Base-by-base conservation (phyloP, 92 coral and sea anemone species). In the Palythoa caribaeorum region DNA sequence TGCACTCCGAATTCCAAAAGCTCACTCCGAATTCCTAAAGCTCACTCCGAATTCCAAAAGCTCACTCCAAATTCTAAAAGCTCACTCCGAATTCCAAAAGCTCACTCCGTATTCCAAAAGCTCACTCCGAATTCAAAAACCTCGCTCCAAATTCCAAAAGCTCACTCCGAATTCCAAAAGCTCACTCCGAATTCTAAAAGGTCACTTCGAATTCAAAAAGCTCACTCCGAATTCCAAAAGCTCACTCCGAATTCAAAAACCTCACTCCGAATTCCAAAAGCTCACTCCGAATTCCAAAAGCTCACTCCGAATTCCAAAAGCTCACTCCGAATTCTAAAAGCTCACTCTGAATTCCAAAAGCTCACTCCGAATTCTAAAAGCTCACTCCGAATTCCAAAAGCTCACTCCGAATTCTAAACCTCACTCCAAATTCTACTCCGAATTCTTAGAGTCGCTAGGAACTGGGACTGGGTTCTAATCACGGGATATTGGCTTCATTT, bases 401-500 rank as follows among this genome's bases (percentile, higher is more conserved):
- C 6, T 2, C 47, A 40, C 47, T 40, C 47, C 47, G 47, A 40
- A 40, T 40, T 40, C 47, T 1, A 40, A 40, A 40, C 1, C 47
- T 40, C 47, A 40, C 47, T 40, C 47, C 47, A 0, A 10, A 57
- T 57, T 57, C 63, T 9, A 57, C 71, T 65, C 36, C 9, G 71
- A 15, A 15, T 28, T 16, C 35, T 71, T 38, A 71, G 77, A 60
- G 68, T 60, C 51, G 51, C 77, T 73, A 9, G 47, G n/a, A 14
- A 73, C n/a, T 73, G 77, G 77, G 68, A 14, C 68, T 60, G 20
- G 28, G 68, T 14, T 17, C 4, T 60, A 1, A 60, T 60, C 68
- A 60, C 68, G 68, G 68, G 68, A 60, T 60, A 60, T 60, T 60
- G 68, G 28, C 68, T 60, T 60, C 21, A 60, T 60, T 60, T 55